Base-by-base conservation (phyloP, 2,797 vertebrate genomes). In the Muraenolepis orangiensis region DNA sequence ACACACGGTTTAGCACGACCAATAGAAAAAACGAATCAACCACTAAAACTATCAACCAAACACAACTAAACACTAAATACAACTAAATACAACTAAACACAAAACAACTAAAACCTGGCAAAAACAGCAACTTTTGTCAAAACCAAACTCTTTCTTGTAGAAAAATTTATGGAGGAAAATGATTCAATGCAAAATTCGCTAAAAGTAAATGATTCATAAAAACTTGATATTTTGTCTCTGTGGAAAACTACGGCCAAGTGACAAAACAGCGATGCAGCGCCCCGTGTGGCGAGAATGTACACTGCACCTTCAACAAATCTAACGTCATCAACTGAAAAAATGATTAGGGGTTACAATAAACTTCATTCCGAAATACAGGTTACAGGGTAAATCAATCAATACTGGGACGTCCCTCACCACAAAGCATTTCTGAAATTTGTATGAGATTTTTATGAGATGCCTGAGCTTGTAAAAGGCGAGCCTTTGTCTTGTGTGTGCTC, bases 321-420 rank as follows among this genome's bases (percentile, higher is more conserved):
- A 82, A 83, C 83, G 82, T 85, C n/a, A 81, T 82, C 87, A 89
- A 88, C 85, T 77, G 87, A 88, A 69, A 73, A 78, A 81, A 84
- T 87, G n/a, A 86, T 87, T 89, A 87, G 88, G 30, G 87, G 88
- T 87, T 82, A 77, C 83, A 87, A 79, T 78, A 81, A 82, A n/a
- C n/a, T n/a, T n/a, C n/a, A n/a, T n/a, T n/a, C n/a, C n/a, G n/a
- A n/a, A n/a, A n/a, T n/a, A n/a, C n/a, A n/a, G n/a, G n/a, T n/a
- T n/a, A n/a, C 80, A 84, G 83, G 14, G 26, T 28, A 83, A 67
- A 86, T 77, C 82, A 80, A 13, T 85, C 83, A 88, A 79, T 83
- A 82, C 84, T 86, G 74, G 46, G 85, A 75, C 77, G 76, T 38
- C 89, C 82, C 78, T 81, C 85, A 77, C 86, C 74, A 78, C 76